These are phyloP conservation scores for Sigmodon hispidus DNA, from an alignment of 2,113 vertebrate species.

Conservation along the genomic window DNA sequence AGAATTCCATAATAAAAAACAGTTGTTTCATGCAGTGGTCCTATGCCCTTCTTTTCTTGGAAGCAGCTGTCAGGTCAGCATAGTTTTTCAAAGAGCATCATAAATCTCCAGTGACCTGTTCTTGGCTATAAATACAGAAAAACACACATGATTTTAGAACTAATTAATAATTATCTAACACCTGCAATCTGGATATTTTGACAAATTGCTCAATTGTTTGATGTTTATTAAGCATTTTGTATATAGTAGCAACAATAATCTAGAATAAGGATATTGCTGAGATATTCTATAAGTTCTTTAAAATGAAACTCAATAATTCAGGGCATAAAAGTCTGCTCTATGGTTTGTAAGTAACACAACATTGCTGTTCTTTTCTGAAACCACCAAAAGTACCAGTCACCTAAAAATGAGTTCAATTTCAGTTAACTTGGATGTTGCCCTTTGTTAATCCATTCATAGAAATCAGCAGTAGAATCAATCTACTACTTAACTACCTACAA, in stretches of 20 bases:
- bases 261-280: conserved; percentile 2
- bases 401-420: not conserved
- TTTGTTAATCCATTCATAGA: not conserved
- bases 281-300: conserved; percentile 25
- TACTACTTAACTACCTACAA: not conserved
- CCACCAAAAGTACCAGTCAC: not conserved
- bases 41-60: not conserved
- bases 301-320: conserved; percentile 16
- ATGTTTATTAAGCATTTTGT: conserved; percentile 66
- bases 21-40: conserved; percentile 8
- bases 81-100: not conserved
- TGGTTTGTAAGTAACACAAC: not conserved
- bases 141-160: conserved; percentile 49
- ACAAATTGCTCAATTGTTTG: conserved; percentile 63
- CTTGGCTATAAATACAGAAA: conserved; percentile 56
- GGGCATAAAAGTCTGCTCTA: not conserved
- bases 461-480: not conserved
- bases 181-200: conserved; percentile 48
- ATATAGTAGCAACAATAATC: conserved; percentile 27
- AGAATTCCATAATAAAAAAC: not conserved
- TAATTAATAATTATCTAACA: conserved; percentile 64
- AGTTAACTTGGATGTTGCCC: not conserved
- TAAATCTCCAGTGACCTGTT: conserved; percentile 26
- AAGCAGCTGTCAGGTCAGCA: conserved; percentile 6
- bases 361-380: not conserved